phyloP scores from a whole-genome alignment of 92 coral and sea anemone genomes.

The Parazoanthus darwini region DNA sequence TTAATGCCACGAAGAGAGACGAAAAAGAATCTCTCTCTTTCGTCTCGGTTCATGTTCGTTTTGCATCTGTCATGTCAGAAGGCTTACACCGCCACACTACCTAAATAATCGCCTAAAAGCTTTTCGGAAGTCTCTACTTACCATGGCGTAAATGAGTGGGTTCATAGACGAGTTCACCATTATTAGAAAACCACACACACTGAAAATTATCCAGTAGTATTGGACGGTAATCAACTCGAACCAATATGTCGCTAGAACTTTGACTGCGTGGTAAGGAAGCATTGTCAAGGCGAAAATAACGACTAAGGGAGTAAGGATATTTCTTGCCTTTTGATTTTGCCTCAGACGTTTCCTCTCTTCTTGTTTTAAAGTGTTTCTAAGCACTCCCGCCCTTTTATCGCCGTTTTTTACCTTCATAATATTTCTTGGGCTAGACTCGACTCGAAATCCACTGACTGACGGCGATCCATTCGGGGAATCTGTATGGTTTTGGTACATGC shows the following conservation, averaged over 20 bases:
- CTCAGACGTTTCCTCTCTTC: constrained; percentile 21
- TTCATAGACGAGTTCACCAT: constrained; percentile 26
- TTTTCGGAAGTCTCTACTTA: constrained; percentile 22
- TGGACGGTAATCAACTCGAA: background rate
- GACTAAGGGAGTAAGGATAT: constrained; percentile 20
- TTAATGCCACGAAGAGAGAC: too few species aligned
- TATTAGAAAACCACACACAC: constrained; percentile 22
- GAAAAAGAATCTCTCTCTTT: background rate
- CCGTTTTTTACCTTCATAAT: background rate
- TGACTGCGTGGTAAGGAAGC: constrained; percentile 10
- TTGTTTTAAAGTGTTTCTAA: background rate
- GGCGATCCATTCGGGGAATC: background rate
- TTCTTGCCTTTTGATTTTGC: constrained; percentile 33
- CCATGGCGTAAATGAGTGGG: constrained; percentile 34
- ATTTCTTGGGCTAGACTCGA: background rate
- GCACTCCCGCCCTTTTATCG: background rate
- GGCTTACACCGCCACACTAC: background rate
- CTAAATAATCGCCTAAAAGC: constrained; percentile 15
- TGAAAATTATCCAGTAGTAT: constrained; percentile 25
- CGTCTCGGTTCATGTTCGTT: background rate
- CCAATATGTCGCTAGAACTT: background rate
- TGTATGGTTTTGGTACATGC: background rate
- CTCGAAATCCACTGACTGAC: background rate
- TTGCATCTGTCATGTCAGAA: background rate
- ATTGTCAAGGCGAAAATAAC: constrained; percentile 16